phyloP scores from a whole-genome alignment of 2,888 invertebrate species.

The Scotopteryx bipunctaria region DNA sequence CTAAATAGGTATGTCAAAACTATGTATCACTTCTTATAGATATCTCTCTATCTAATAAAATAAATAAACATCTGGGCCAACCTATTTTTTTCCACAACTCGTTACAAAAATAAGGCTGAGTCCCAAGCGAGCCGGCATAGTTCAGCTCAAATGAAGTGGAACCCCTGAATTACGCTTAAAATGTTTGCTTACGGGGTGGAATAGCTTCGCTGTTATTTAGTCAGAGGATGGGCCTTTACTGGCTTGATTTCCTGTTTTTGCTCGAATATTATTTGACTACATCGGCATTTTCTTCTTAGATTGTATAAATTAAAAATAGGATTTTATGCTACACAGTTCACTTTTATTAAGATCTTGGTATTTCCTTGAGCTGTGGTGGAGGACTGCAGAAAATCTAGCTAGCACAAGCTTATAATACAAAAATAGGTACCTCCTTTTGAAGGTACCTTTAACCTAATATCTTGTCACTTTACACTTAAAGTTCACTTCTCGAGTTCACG shows the following conservation, averaged over 20 bases:
- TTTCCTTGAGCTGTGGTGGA: too few relatives aligned
- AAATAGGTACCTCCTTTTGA: too few relatives aligned
- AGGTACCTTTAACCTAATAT: too few relatives aligned
- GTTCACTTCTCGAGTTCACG: too few relatives aligned
- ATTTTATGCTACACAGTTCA: too few relatives aligned
- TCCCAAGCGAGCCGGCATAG: constrained; percentile 53
- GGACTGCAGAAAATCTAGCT: too few relatives aligned
- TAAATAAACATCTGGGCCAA: background rate
- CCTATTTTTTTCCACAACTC: constrained; percentile 22
- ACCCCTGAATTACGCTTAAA: constrained; percentile 57
- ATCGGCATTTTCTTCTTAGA: constrained; percentile 3
- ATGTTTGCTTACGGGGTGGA: constrained; percentile 53
- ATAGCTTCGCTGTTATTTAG: constrained; percentile 45
- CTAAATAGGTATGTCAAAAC: too few relatives aligned
- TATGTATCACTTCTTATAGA: too few relatives aligned
- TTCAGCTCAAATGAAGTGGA: constrained; percentile 62
- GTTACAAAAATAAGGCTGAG: constrained; percentile 63
- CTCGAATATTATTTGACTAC: constrained; percentile 6
- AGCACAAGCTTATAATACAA: too few relatives aligned
- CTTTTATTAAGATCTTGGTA: too few relatives aligned
- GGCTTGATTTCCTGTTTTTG: constrained; percentile 27
- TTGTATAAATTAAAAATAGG: background rate
- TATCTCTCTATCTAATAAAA: too few relatives aligned
- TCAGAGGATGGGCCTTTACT: constrained; percentile 34
- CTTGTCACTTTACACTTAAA: too few relatives aligned